Evolutionary conservation across 2,113 vertebrate species (phyloP).

Genomic region (Nymphicus hollandicus): DNA sequence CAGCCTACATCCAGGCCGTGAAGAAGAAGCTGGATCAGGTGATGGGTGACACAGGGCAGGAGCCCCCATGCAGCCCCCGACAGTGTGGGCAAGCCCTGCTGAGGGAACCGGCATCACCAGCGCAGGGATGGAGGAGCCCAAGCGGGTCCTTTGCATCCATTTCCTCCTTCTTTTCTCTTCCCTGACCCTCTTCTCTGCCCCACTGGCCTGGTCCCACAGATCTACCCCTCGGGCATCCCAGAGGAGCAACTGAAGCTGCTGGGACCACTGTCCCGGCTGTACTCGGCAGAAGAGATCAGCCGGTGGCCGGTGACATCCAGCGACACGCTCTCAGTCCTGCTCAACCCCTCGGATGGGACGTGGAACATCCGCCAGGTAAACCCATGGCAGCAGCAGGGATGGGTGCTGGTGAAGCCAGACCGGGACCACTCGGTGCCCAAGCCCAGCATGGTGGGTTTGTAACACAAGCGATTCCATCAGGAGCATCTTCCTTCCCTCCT

Average conservation of each 20-base stretch:
- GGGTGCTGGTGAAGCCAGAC: neutral
- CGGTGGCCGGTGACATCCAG: constrained; percentile 51
- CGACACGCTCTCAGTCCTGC: constrained; percentile 28
- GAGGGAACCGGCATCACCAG: fast-evolving
- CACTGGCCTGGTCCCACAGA: neutral
- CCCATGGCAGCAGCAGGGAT: fast-evolving
- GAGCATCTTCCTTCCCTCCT: neutral
- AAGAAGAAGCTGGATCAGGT: constrained; percentile 71
- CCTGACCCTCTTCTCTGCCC: neutral
- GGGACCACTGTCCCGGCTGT: neutral
- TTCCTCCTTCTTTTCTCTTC: neutral
- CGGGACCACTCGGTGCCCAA: fast-evolving
- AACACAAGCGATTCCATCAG: fast-evolving
- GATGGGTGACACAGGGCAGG: neutral
- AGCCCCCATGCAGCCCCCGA: neutral
- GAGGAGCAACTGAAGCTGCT: constrained; percentile 60
- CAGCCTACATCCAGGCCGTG: fast-evolving
- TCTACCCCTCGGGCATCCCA: constrained; percentile 22
- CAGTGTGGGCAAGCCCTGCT: fast-evolving
- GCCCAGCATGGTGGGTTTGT: fast-evolving
- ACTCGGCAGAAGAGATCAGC: constrained; percentile 16
- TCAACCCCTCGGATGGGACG: fast-evolving
- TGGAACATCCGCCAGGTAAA: neutral
- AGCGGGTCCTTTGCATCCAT: fast-evolving
- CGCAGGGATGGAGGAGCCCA: fast-evolving